Evolutionary conservation across 2,888 invertebrate species (phyloP), one percentile per base, ranked within the genome.

Genomic region (Bombyx huttoni): DNA sequence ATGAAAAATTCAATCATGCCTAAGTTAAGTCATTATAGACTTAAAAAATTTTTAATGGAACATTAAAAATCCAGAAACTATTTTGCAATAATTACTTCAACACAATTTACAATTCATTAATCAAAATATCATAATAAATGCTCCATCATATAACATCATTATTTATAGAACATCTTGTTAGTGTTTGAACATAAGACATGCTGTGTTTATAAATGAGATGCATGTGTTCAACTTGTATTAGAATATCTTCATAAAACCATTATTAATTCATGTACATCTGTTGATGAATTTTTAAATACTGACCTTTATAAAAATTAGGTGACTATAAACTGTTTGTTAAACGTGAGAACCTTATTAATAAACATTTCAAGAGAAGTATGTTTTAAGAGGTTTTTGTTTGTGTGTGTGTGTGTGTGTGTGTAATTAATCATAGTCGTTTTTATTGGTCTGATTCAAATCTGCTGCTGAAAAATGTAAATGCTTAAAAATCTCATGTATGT

Each of bases 161-260:
- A 73, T 74, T 75, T 72, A 68, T 62, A 64, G 67, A 65, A 62
- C 61, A 53, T 53, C 56, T 57, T 60, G 57, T 55, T 54, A 61
- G 57, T 59, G 50, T 61, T 54, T 63, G 60, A 53, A 58, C 53
- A 60, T 55, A 58, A 60, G 59, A 55, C 65, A 65, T 62, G 67
- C 63, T 61, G 61, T 75, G 75, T 75, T 75, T 76, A 73, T 64
- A 59, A 64, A 67, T 64, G 60, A 57, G 57, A 61, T 69, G 72
- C 72, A 76, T 65, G 64, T 75, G 70, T 24, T 24, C 5, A 24
- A 8, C 40, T 10, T 40, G 7, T 40, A 12, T 64, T 70, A 60
- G 66, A 56, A 63, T 66, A 66, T 62, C 61, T 63, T 53, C 53
- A 61, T 60, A 12, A 40, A 40, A 48, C 48, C 33, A 48, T 48